These are phyloP conservation scores for Pyrocephalus nanus DNA, from an alignment of 2,797 vertebrate genomes.

Conservation along the genomic window DNA sequence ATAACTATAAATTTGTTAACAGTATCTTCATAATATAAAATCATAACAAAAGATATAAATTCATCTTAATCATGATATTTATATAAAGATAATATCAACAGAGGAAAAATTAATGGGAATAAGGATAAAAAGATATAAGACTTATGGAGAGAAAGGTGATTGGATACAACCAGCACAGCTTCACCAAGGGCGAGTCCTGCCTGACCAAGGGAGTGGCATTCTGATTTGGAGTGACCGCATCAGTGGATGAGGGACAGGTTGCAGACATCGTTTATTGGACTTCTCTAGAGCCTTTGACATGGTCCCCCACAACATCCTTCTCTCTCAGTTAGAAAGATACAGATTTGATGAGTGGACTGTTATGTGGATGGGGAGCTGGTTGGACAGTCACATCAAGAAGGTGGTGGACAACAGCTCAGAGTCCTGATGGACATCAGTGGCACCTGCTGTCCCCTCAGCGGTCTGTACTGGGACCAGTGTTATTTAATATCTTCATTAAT, in stretches of 20 bases:
- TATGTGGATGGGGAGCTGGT: not conserved
- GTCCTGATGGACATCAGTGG: not conserved
- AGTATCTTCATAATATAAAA: not conserved
- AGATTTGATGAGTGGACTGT: not conserved
- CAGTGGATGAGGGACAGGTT: not conserved
- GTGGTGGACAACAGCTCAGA: not conserved
- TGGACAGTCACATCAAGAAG: not conserved
- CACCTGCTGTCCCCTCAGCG: not conserved
- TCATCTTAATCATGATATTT: not conserved
- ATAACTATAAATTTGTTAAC: not conserved
- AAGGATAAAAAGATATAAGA: not conserved
- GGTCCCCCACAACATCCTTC: not conserved
- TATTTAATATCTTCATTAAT: not conserved
- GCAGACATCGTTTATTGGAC: not conserved
- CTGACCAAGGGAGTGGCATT: not conserved
- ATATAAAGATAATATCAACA: not conserved
- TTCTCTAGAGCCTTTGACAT: not conserved
- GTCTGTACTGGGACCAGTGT: not conserved
- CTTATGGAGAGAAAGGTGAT: not conserved
- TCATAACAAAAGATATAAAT: not conserved
- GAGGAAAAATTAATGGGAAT: not conserved
- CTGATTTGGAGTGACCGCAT: not conserved
- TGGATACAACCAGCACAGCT: accelerated
- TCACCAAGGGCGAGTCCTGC: not conserved
- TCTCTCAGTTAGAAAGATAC: not conserved